Evolutionary conservation across 1,140 invertebrate species (phyloP), one percentile per base, ranked within the genome.

Genomic region (Scaptomyza hsui): DNA sequence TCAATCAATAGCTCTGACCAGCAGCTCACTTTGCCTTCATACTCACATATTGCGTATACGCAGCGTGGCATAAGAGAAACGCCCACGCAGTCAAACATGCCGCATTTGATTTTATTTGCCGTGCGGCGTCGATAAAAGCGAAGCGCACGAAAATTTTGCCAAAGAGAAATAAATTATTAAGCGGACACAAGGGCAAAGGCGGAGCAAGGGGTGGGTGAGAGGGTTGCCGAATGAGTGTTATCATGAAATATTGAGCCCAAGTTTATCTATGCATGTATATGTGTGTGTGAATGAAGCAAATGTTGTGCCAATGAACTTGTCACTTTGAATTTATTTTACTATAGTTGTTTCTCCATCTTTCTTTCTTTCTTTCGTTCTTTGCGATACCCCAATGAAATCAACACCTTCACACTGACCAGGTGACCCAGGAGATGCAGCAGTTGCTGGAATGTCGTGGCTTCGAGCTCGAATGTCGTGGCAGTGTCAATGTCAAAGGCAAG

Each of bases 401-500:
- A 67, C 63, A 51, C 63, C 26, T 57, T 41, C 44, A 49, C 62
- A 37, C 37, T 9, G 15, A 21, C 18, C 60, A 97, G 95, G 96
- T 98, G 26, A 97, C 97, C 1, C 94, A 97, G 88, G 97, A 98
- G 92, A 94, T 97, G 19, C 95, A 95, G 75, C 94, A 97, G 80
- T 96, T 97, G 73, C 92, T 98, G 9, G 91, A 94, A 59, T 85
- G 93, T 1, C 95, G 95, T 62, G 96, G 96, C 39, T 97, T 96
- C 90, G 93, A 94, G 32, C 92, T 97, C 6, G 94, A 94, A 1
- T 97, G 96, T 89, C 93, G 97, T 10, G 97, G 97, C 0, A 94
- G 93, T 3, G 95, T 98, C 15, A 95, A 97, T 73, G 97, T 98
- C 2, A 98, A 98, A 92, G 97, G 97, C 16, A 98, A 98, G 92